Conservation (phyloP, 2,797 vertebrate genomes). For the Tympanoctomys barrerae region DNA sequence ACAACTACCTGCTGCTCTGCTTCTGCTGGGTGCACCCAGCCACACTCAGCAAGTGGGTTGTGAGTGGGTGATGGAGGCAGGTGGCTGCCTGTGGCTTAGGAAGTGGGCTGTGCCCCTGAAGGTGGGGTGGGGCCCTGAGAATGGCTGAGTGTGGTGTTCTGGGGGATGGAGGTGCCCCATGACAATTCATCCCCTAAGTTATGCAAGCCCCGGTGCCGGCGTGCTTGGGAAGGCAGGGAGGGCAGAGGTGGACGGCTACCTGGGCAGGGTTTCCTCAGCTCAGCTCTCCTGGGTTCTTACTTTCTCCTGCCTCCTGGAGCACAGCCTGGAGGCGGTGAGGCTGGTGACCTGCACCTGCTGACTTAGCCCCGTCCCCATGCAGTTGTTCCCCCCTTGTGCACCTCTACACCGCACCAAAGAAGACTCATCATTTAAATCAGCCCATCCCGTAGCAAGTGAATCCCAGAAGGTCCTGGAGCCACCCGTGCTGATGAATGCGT, state of each 20-base stretch:
- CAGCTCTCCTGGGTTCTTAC: neutral
- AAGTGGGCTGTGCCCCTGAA: neutral
- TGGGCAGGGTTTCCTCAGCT: neutral
- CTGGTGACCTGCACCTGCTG: no score
- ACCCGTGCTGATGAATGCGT: accelerated
- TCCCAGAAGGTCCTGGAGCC: neutral
- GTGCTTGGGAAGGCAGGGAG: neutral
- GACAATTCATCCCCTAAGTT: neutral
- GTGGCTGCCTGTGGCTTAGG: neutral
- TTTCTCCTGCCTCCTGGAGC: neutral
- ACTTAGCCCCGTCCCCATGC: no score
- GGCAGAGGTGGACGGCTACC: no score
- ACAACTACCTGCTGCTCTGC: no score
- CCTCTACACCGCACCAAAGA: neutral
- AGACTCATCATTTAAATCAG: neutral
- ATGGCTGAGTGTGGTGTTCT: neutral
- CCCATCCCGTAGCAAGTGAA: accelerated
- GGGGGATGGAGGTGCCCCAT: neutral
- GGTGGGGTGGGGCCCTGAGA: neutral
- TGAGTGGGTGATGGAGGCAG: neutral
- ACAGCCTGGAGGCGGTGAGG: neutral
- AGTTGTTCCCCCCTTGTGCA: no score
- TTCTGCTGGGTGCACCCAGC: neutral
- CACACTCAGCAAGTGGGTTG: neutral
- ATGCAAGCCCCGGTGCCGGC: neutral